Base-by-base conservation (phyloP, 2,113 vertebrate species). In the Nannospalax galili region DNA sequence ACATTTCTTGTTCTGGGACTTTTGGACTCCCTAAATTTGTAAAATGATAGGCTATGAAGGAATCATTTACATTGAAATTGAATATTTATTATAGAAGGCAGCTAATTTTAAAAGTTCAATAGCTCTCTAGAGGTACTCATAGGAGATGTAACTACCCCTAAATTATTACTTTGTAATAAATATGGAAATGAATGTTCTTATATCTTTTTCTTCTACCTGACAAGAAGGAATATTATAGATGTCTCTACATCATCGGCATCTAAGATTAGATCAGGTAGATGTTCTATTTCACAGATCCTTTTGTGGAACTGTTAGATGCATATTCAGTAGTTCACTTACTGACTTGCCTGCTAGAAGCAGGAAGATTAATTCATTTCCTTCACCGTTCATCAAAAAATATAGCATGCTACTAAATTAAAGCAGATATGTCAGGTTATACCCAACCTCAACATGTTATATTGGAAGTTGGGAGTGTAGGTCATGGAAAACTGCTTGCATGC, bases 51-150 rank as follows among this genome's bases (percentile, higher is more conserved):
- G 52, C 86, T 89, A 64, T 91, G 75, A 73, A 91, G 56, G 89
- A 92, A 93, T 96, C 84, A 96, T 95, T 95, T 91, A 96, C 37
- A 94, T 7, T 84, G 89, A 97, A 95, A 94, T 91, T 73, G 86
- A 93, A 95, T 95, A 97, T 95, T 96, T 97, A 93, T 97, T 91
- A 92, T 72, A 93, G 75, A 30, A 92, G 84, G 45, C 74, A 95
- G 70, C 82, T 97, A 95, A 97, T 89, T 94, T 95, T 97, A 95
- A 97, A 97, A 97, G 96, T 96, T 97, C 94, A 97, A 74, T 91
- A 90, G 79, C 89, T 97, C 94, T 95, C 94, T 89, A 77, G 79
- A 96, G 96, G 80, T 72, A 75, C 60, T 88, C 84, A 91, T 84
- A 86, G 90, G 82, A 93, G 95, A 91, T 89, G 65, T 92, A 97